phyloP scores from a whole-genome alignment of 2,888 invertebrate genomes.

The Calameuta pallipes region DNA sequence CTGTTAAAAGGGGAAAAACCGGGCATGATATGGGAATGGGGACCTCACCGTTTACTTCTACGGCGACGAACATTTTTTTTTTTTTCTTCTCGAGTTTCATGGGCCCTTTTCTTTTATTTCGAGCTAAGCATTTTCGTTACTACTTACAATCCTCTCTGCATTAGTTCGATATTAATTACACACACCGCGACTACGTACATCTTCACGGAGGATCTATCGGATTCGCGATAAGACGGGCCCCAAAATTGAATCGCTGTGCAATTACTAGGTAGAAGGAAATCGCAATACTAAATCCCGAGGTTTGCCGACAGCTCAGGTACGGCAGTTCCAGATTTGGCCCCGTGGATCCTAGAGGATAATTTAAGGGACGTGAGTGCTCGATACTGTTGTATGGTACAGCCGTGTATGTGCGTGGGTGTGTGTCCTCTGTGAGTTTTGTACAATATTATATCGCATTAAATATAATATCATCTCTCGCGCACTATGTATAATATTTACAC shows the following conservation, averaged over 20 bases:
- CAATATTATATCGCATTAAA: slow-evolving; percentile 58
- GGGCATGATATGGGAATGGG: slow-evolving; percentile 51
- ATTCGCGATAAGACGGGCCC: background rate
- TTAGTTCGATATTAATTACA: background rate
- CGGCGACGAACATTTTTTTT: slow-evolving; percentile 15
- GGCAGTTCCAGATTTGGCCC: background rate
- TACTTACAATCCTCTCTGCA: background rate
- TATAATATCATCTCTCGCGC: slow-evolving; percentile 54
- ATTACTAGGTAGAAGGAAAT: background rate
- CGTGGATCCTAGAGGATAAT: background rate
- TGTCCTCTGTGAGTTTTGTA: slow-evolving; percentile 42
- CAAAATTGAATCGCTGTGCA: background rate
- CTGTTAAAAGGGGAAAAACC: slow-evolving; percentile 37
- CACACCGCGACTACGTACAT: background rate
- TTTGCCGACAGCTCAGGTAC: background rate
- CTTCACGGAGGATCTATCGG: background rate
- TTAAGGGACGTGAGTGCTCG: background rate
- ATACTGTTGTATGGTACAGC: slow-evolving; percentile 44
- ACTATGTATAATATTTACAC: slow-evolving; percentile 60
- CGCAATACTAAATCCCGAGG: background rate
- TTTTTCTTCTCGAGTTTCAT: slow-evolving; percentile 19
- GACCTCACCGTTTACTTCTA: slow-evolving; percentile 8
- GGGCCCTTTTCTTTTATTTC: background rate
- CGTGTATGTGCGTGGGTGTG: slow-evolving; percentile 32
- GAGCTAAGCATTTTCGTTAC: background rate